A percentile compares a stretch with the other conserved stretches of the same genome.
Evolutionary conservation across 2,113 vertebrate genomes (phyloP).

Genomic region (Orycteropus afer): DNA sequence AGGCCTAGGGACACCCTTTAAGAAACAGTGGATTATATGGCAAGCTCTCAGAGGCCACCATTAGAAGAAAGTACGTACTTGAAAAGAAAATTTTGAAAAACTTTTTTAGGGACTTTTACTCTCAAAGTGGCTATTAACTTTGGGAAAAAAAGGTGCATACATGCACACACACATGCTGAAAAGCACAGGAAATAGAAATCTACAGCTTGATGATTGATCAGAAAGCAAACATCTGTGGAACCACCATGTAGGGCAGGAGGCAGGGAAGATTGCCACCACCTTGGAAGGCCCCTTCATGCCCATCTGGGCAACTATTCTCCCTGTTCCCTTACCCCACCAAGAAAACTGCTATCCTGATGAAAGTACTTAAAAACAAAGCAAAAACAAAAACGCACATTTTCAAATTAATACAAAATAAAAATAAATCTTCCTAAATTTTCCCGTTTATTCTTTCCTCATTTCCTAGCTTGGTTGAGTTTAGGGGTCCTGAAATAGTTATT

Average conservation of each 20-base stretch:
- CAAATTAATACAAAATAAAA: conserved; percentile 9
- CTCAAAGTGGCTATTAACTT: not conserved
- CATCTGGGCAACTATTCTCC: not conserved
- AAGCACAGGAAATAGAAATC: not conserved
- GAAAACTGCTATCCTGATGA: not conserved
- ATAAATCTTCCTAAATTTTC: not conserved
- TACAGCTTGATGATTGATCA: not conserved
- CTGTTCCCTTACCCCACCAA: too few relatives aligned
- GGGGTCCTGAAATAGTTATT: not conserved
- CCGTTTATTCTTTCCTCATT: not conserved
- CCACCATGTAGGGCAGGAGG: too few relatives aligned
- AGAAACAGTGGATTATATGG: not conserved
- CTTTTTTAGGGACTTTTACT: not conserved
- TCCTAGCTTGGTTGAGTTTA: not conserved
- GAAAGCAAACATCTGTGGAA: not conserved
- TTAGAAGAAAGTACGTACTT: not conserved
- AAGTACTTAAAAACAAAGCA: not conserved
- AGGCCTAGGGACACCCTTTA: not conserved
- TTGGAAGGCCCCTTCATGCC: not conserved
- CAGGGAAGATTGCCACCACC: not conserved
- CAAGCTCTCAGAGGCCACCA: not conserved
- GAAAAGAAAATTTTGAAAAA: conserved; percentile 29
- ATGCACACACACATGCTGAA: not conserved
- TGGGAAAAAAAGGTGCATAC: not conserved
- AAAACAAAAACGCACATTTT: too few relatives aligned